phyloP scores from a whole-genome alignment of 1,140 invertebrate genomes.

The Neotoxoptera formosana region DNA sequence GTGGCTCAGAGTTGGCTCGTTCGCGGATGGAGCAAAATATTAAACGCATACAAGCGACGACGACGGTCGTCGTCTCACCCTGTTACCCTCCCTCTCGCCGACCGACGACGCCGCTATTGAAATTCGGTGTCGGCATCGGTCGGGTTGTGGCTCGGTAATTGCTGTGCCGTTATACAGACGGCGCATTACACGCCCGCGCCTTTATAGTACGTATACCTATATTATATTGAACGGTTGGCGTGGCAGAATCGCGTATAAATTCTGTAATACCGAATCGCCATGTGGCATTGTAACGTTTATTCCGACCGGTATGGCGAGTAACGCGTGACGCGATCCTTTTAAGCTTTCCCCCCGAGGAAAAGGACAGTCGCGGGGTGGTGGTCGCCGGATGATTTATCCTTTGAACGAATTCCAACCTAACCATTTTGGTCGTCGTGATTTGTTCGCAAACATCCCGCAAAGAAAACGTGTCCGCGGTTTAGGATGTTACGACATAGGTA shows the following conservation, averaged over 20 bases:
- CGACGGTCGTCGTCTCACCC: background rate
- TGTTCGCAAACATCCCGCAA: background rate
- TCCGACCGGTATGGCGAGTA: background rate
- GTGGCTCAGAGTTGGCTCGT: background rate
- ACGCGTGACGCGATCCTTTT: background rate
- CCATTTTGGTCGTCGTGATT: background rate
- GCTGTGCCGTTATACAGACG: background rate
- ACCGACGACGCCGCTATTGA: background rate
- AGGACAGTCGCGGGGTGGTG: background rate
- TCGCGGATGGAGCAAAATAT: background rate
- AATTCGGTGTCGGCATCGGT: background rate
- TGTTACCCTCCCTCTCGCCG: background rate
- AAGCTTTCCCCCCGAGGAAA: background rate
- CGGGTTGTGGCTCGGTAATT: background rate
- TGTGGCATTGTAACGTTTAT: background rate
- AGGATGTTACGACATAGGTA: background rate
- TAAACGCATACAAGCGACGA: background rate
- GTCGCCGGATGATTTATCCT: background rate
- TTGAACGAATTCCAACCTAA: constrained; percentile 15
- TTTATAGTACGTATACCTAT: background rate
- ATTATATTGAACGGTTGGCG: background rate
- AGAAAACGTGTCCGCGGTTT: background rate
- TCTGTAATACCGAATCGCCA: background rate
- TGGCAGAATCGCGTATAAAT: background rate
- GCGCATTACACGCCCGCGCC: background rate